Percentiles rank a stretch among this genome's conserved stretches.
Evolutionary conservation across 2,797 vertebrate genomes (phyloP).

Genomic region (Periparus ater): DNA sequence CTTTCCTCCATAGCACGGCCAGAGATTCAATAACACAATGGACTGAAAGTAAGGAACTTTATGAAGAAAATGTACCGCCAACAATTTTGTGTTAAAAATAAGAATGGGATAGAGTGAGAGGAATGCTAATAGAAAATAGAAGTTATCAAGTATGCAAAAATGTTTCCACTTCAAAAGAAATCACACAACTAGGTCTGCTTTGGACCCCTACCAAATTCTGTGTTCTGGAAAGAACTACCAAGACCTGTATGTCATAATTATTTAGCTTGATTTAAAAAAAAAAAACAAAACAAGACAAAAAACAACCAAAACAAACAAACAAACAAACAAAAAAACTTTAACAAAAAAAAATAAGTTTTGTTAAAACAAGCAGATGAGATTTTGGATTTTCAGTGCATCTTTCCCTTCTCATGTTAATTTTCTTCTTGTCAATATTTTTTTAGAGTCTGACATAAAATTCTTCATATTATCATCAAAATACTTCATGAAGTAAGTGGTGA

Average conservation of each 20-base stretch:
- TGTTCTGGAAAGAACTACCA: background rate
- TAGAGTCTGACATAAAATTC: background rate
- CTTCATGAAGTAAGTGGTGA: background rate
- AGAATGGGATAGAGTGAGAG: background rate
- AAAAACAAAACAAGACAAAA: background rate
- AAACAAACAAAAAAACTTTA: background rate
- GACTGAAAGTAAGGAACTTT: background rate
- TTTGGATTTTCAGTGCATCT: background rate
- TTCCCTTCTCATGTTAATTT: background rate
- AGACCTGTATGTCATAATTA: background rate
- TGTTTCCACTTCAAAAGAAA: background rate
- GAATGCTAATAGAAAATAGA: background rate
- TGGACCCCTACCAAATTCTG: background rate
- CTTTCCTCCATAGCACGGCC: background rate
- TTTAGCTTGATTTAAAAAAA: background rate
- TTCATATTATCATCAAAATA: background rate
- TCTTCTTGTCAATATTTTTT: background rate
- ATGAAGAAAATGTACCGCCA: fast-evolving
- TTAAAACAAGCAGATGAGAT: background rate
- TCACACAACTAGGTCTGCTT: background rate
- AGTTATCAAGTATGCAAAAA: background rate
- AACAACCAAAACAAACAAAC: too few relatives aligned
- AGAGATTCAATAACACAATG: background rate
- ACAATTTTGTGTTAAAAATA: background rate
- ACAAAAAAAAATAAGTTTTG: background rate